A percentile compares a stretch with the other conserved stretches of the same genome.
phyloP scores from a whole-genome alignment of 2,113 vertebrate genomes.

The Gallinago media region DNA sequence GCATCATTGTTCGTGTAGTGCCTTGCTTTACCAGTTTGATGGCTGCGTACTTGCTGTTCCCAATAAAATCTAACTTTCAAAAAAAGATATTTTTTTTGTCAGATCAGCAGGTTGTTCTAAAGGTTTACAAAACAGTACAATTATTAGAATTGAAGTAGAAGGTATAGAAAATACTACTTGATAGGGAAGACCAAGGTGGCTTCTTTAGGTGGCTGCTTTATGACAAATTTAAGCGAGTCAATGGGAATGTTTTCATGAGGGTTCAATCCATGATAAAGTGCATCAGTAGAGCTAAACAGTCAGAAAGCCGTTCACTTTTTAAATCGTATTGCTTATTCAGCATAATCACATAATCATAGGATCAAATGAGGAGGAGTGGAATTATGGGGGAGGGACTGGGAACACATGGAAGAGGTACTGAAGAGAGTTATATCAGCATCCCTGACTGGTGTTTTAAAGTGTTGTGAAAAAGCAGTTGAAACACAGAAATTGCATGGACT shows the following conservation, averaged over 20 bases:
- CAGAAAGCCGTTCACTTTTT: not conserved
- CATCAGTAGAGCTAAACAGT: not conserved
- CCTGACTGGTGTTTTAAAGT: not conserved
- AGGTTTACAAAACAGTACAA: fast-evolving
- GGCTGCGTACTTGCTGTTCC: not conserved
- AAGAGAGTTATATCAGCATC: not conserved
- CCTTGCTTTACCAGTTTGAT: not conserved
- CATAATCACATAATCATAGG: not conserved
- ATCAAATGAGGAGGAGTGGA: not conserved
- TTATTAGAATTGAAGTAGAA: not conserved
- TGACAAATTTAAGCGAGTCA: not conserved
- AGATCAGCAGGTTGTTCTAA: not conserved
- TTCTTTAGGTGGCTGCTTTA: not conserved
- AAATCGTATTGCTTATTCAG: not conserved
- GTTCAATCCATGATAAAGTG: not conserved
- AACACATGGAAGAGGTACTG: not conserved
- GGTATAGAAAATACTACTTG: not conserved
- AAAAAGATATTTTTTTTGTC: not conserved
- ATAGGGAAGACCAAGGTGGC: not conserved
- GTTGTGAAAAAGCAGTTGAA: not conserved
- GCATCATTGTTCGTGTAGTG: fast-evolving
- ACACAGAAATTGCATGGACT: not conserved
- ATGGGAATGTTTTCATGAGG: not conserved
- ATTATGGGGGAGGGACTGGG: not conserved
- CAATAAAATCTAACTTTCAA: not conserved